These are phyloP conservation scores for Andrena fulva DNA, from an alignment of 2,888 invertebrate genomes.

Conservation along the genomic window DNA sequence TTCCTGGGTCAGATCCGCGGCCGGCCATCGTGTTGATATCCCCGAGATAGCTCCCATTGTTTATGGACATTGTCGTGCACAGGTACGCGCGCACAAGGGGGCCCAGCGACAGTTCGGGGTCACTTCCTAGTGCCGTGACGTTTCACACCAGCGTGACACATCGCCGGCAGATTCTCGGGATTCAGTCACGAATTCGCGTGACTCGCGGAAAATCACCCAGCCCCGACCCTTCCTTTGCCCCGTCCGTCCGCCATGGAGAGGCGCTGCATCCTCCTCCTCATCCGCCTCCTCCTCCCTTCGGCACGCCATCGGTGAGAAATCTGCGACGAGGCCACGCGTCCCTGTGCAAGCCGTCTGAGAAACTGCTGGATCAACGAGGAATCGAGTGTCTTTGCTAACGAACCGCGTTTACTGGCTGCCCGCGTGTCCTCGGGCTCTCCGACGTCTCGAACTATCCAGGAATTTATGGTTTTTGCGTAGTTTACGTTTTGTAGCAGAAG, in stretches of 20 bases:
- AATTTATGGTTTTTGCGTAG: neutral
- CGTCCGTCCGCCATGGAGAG: neutral
- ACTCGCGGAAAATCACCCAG: conserved; percentile 72
- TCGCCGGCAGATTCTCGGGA: conserved; percentile 75
- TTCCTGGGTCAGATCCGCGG: conserved; percentile 79
- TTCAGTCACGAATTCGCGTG: conserved; percentile 80
- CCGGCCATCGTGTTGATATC: conserved; percentile 80
- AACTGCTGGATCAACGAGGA: neutral
- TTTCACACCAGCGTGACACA: conserved; percentile 80
- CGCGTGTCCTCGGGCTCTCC: neutral
- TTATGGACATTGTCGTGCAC: conserved; percentile 80
- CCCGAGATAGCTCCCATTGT: conserved; percentile 81
- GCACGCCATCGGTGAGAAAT: conserved; percentile 38
- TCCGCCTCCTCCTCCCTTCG: neutral
- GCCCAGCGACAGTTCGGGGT: conserved; percentile 79
- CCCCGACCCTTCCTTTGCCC: conserved; percentile 27
- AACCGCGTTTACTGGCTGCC: neutral
- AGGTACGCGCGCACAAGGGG: conserved; percentile 62
- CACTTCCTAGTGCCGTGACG: conserved; percentile 81
- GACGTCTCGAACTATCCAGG: neutral
- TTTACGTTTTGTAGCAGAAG: neutral
- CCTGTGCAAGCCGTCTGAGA: conserved; percentile 1
- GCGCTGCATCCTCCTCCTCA: conserved; percentile 5
- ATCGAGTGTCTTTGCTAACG: neutral
- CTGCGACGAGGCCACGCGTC: neutral